A percentile compares a stretch with the other conserved stretches of the same genome.
Evolutionary conservation across 2,797 vertebrate species (phyloP).

Genomic region (Urophycis tenuis): DNA sequence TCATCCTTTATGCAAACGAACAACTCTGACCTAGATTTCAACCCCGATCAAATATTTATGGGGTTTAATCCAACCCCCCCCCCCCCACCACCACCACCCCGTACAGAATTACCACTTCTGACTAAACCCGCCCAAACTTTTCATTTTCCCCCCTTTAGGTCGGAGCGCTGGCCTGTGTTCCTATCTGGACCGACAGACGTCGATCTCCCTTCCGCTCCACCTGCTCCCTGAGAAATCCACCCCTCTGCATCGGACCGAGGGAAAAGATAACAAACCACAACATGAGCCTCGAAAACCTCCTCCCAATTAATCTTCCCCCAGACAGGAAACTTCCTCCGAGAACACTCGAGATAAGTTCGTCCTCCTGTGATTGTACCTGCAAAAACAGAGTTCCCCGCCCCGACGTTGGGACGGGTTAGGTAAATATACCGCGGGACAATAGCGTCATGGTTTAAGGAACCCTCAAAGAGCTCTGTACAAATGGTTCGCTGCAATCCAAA

Average conservation of each 20-base stretch:
- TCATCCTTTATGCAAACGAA: constrained; percentile 37
- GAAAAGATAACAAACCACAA: constrained; percentile 8
- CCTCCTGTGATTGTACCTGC: constrained; percentile 6
- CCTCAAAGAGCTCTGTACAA: neutral
- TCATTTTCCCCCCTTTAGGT: neutral
- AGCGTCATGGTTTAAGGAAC: neutral
- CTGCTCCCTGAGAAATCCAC: neutral
- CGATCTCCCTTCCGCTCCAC: neutral
- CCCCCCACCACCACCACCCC: constrained; percentile 4
- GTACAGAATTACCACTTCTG: constrained; percentile 12
- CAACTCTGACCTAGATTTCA: constrained; percentile 46
- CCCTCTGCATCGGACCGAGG: neutral
- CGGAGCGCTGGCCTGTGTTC: neutral
- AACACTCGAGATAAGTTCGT: neutral
- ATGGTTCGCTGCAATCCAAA: neutral
- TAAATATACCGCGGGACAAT: neutral
- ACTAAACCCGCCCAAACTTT: constrained; percentile 4
- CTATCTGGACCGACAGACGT: constrained; percentile 9
- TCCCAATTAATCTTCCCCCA: constrained; percentile 19
- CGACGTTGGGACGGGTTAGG: neutral
- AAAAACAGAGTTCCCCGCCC: neutral
- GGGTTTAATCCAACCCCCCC: constrained; percentile 2
- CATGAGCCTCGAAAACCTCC: neutral
- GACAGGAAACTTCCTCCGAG: constrained; percentile 17
- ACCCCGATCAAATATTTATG: constrained; percentile 48